Conservation (phyloP, 2,797 vertebrate genomes). For the Parauchenoglanis punctatus region DNA sequence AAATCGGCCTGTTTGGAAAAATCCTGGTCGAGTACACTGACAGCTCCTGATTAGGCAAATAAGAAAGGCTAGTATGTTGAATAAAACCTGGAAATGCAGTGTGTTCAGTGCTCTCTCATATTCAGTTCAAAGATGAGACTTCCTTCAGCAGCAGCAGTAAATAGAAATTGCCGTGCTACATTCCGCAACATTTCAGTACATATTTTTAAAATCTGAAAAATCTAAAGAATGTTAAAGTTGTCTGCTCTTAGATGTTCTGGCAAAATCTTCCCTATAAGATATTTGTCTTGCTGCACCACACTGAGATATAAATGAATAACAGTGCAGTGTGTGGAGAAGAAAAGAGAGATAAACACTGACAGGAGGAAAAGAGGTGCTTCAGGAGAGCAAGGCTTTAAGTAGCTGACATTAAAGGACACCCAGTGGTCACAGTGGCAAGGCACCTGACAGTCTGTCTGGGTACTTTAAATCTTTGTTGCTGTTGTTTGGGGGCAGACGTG, state of each 20-base stretch:
- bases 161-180: neutral
- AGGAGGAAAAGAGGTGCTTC: neutral
- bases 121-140: neutral
- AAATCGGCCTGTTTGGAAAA: neutral
- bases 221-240: neutral
- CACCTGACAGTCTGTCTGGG: conserved; percentile 17
- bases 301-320: neutral
- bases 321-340: conserved; percentile 9
- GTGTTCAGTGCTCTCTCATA: neutral
- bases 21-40: neutral
- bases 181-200: neutral
- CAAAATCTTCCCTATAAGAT: neutral
- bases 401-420: conserved; percentile 44
- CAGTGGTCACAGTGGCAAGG: conserved; percentile 22
- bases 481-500: conserved; percentile 32
- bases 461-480: conserved; percentile 43
- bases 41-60: neutral
- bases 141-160: neutral
- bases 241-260: neutral
- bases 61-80: neutral
- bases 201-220: neutral
- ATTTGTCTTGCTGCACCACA: neutral
- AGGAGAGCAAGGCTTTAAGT: conserved; percentile 19
- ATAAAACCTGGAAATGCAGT: neutral
- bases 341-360: conserved; percentile 7